phyloP scores from a whole-genome alignment of 1,140 invertebrate genomes.

The Procambarus virginalis region DNA sequence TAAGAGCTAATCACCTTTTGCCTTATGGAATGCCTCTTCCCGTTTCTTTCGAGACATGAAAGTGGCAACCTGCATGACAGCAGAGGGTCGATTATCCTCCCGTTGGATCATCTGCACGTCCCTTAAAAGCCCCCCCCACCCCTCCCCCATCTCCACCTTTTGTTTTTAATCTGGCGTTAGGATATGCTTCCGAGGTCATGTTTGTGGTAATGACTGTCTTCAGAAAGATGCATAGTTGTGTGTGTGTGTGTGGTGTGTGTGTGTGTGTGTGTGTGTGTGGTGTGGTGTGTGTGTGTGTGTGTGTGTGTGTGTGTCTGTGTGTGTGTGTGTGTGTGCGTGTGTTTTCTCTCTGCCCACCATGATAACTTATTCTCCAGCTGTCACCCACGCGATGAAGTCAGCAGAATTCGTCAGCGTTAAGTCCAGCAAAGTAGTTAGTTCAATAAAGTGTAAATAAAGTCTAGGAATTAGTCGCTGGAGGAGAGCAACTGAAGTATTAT shows the following conservation, averaged over 20 bases:
- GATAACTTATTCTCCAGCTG: conserved; percentile 4
- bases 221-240: neutral
- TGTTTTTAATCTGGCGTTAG: neutral
- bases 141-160: no score
- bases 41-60: neutral
- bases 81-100: neutral
- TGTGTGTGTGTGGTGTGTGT: neutral
- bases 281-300: neutral
- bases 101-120: neutral
- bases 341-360: neutral
- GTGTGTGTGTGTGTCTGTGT: neutral
- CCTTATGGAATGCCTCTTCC: neutral
- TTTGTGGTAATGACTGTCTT: conserved; percentile 19
- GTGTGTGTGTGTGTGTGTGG: neutral
- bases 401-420: neutral
- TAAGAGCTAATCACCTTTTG: neutral
- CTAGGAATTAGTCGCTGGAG: neutral
- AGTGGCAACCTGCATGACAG: neutral
- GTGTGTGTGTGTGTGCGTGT: no score
- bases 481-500: neutral
- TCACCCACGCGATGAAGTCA: neutral
- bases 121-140: neutral
- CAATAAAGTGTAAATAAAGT: neutral
- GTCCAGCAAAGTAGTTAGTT: conserved; percentile 3
- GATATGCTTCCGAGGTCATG: neutral